Conservation (phyloP, 2,888 invertebrate genomes). For the Idaea aversata region DNA sequence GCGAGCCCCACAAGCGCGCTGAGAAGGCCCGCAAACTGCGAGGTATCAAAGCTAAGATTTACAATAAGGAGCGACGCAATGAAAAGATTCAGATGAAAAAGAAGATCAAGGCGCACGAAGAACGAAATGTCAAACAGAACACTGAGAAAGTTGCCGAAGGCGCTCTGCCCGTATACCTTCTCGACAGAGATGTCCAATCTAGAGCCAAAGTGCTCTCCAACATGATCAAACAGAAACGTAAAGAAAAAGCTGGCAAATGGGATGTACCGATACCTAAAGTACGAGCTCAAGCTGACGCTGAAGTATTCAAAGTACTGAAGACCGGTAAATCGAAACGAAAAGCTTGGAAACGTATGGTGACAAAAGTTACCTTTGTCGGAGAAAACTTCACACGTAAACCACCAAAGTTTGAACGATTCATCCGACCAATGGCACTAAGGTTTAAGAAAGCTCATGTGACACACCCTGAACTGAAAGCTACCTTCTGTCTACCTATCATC, state of each 20-base stretch:
- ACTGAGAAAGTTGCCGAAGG: slow-evolving; percentile 92
- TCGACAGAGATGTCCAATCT: slow-evolving; percentile 97
- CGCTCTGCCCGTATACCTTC: slow-evolving; percentile 96
- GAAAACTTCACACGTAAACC: slow-evolving; percentile 99
- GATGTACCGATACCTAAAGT: slow-evolving; percentile 99
- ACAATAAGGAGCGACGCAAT: slow-evolving; percentile 96
- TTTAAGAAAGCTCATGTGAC: slow-evolving; percentile 99
- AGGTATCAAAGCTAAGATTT: slow-evolving; percentile 98
- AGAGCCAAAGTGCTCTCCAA: slow-evolving; percentile 98
- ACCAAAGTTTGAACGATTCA: slow-evolving; percentile 99
- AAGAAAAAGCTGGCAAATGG: slow-evolving; percentile 99
- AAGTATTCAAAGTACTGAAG: slow-evolving; percentile 96
- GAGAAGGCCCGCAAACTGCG: slow-evolving; percentile 94
- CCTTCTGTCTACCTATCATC: slow-evolving; percentile 97
- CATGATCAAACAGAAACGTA: slow-evolving; percentile 99
- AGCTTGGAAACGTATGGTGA: slow-evolving; percentile 99
- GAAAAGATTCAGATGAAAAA: slow-evolving; percentile 99
- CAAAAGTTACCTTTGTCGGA: slow-evolving; percentile 98
- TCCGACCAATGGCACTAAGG: slow-evolving; percentile 97
- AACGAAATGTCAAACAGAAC: slow-evolving; percentile 93
- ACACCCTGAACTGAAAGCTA: slow-evolving; percentile 99
- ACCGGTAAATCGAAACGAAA: slow-evolving; percentile 96
- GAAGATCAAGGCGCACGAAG: slow-evolving; percentile 98
- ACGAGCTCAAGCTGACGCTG: slow-evolving; percentile 96
- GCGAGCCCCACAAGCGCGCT: slow-evolving; percentile 94